phyloP scores from a whole-genome alignment of 92 coral and sea anemone species.

The Zoanthus solanderi region DNA sequence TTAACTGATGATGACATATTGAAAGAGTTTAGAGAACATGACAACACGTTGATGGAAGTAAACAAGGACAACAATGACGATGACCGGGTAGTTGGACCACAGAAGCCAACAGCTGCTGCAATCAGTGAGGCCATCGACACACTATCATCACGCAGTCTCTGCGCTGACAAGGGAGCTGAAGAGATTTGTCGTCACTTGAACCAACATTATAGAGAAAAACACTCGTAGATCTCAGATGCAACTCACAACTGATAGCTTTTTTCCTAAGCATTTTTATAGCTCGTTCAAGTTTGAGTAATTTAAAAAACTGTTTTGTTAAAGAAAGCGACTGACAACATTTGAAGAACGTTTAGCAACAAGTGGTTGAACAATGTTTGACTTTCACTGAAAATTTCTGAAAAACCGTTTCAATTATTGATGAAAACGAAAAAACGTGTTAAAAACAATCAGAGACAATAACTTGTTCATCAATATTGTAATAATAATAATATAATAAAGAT shows the following conservation, averaged over 20 bases:
- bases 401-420: too few relatives aligned
- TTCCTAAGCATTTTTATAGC: neutral
- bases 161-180: slow-evolving; percentile 49
- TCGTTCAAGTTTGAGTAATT: neutral
- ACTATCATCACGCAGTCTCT: slow-evolving; percentile 50
- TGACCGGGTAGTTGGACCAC: slow-evolving; percentile 40
- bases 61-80: slow-evolving; percentile 51
- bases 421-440: neutral
- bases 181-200: slow-evolving; percentile 58
- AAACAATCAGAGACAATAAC: slow-evolving; percentile 8
- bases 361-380: too few relatives aligned
- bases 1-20: slow-evolving; percentile 52
- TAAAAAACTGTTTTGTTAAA: slow-evolving; percentile 12
- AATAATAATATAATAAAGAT: slow-evolving; percentile 8
- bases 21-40: slow-evolving; percentile 47
- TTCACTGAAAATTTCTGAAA: too few relatives aligned
- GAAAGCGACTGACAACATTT: neutral
- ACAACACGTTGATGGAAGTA: slow-evolving; percentile 5
- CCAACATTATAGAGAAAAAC: slow-evolving; percentile 21
- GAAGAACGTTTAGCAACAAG: too few relatives aligned
- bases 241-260: neutral
- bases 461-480: neutral
- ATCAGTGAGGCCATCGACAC: slow-evolving; percentile 48
- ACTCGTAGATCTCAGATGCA: neutral
- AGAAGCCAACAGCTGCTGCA: slow-evolving; percentile 49